phyloP scores from a whole-genome alignment of 2,797 vertebrate species.

The Arnoldichthys spilopterus region DNA sequence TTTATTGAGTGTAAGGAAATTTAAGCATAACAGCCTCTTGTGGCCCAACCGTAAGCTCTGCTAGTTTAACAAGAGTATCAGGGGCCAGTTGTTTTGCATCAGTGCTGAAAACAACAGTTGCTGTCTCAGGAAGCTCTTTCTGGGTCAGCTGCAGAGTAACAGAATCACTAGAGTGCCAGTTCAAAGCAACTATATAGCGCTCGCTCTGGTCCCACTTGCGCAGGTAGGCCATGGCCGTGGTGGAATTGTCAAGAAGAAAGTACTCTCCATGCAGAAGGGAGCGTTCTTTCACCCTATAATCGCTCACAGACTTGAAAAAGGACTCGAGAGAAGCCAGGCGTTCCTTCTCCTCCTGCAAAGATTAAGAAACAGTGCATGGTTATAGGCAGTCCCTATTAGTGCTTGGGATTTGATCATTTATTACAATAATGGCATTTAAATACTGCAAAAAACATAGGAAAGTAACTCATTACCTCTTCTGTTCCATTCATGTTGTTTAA shows the following conservation, averaged over 20 bases:
- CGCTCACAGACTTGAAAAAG: conserved; percentile 74
- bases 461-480: conserved; percentile 64
- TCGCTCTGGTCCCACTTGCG: conserved; percentile 87
- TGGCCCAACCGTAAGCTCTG: conserved; percentile 66
- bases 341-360: conserved; percentile 49
- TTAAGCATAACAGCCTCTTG: conserved; percentile 77
- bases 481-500: conserved; percentile 60
- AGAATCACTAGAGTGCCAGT: conserved; percentile 64
- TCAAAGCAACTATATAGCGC: conserved; percentile 81
- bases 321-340: conserved; percentile 54
- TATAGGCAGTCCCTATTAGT: background rate
- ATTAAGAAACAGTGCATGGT: background rate
- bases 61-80: conserved; percentile 54
- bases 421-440: background rate
- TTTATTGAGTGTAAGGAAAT: conserved; percentile 73
- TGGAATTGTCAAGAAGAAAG: conserved; percentile 52
- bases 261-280: conserved; percentile 84
- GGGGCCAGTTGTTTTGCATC: conserved; percentile 40
- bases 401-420: background rate
- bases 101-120: conserved; percentile 74
- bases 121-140: conserved; percentile 61
- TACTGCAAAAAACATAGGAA: too few relatives aligned
- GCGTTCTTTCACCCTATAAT: conserved; percentile 78
- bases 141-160: conserved; percentile 42
- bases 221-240: conserved; percentile 72